Evolutionary conservation across 2,888 invertebrate genomes (phyloP).

Genomic region (Dryobotodes eremita): DNA sequence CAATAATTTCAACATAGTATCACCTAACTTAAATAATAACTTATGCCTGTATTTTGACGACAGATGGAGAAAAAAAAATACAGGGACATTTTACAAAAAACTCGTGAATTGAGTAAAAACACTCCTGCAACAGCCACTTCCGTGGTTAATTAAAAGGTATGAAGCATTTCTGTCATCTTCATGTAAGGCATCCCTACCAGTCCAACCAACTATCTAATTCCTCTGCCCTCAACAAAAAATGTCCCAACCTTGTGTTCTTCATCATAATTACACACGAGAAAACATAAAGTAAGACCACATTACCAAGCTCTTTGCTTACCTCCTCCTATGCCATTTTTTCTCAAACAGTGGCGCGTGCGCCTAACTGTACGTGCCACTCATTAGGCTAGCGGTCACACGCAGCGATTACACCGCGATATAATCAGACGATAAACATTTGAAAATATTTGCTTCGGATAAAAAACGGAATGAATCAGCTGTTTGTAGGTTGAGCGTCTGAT

Average conservation of each 20-base stretch:
- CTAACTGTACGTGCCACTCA: constrained; percentile 78
- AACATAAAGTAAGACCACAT: background rate
- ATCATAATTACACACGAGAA: background rate
- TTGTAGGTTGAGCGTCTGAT: constrained; percentile 18
- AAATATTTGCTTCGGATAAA: constrained; percentile 54
- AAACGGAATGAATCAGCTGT: constrained; percentile 60
- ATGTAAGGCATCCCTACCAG: too few species aligned
- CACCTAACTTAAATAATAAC: too few species aligned
- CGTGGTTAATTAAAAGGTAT: background rate
- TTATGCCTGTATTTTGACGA: too few species aligned
- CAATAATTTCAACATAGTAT: too few species aligned
- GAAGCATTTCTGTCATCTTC: too few species aligned
- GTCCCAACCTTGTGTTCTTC: background rate
- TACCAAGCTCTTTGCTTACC: constrained; percentile 2
- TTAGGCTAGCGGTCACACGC: constrained; percentile 70
- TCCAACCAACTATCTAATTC: background rate
- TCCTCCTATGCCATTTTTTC: constrained; percentile 24
- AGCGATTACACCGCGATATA: constrained; percentile 59
- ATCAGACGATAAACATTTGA: constrained; percentile 54
- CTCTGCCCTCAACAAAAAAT: background rate
- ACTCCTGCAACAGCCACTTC: too few species aligned
- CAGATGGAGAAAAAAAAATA: too few species aligned
- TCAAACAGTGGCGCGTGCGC: constrained; percentile 70
- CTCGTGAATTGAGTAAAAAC: too few species aligned
- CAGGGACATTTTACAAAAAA: too few species aligned